phyloP scores from a whole-genome alignment of 2,113 vertebrate genomes.

The Eulacestoma nigropectus region DNA sequence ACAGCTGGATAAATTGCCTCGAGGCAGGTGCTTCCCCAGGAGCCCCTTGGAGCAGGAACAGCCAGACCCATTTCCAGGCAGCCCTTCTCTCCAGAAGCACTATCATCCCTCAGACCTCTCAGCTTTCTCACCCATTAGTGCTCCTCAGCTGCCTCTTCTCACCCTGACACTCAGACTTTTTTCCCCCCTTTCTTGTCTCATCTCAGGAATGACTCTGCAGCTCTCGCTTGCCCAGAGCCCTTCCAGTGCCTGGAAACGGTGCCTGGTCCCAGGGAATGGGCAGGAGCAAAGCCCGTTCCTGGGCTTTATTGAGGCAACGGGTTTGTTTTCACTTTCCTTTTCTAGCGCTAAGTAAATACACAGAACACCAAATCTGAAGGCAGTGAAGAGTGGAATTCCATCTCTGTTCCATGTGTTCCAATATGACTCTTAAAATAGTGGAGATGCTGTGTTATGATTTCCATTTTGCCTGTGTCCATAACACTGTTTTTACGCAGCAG shows the following conservation, averaged over 20 bases:
- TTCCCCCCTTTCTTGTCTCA: neutral
- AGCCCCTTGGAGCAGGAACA: neutral
- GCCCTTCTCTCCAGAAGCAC: neutral
- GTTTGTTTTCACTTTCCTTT: constrained; percentile 37
- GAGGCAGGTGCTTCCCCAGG: neutral
- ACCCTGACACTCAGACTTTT: neutral
- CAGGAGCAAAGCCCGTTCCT: neutral
- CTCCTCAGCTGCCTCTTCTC: neutral
- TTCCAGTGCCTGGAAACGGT: neutral
- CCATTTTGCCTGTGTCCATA: neutral
- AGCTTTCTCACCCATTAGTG: neutral
- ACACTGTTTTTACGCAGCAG: constrained; percentile 4
- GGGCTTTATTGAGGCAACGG: neutral
- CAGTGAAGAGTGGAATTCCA: neutral
- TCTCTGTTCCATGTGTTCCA: constrained; percentile 28
- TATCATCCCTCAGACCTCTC: neutral
- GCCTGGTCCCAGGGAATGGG: neutral
- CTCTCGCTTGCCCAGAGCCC: neutral
- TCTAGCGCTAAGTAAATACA: constrained; percentile 10
- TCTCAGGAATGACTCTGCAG: neutral
- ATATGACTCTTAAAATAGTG: constrained; percentile 15
- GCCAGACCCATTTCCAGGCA: neutral
- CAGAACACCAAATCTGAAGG: neutral
- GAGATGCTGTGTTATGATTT: constrained; percentile 14
- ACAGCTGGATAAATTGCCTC: neutral